phyloP scores from a whole-genome alignment of 2,113 vertebrate species.

The Zeus faber region DNA sequence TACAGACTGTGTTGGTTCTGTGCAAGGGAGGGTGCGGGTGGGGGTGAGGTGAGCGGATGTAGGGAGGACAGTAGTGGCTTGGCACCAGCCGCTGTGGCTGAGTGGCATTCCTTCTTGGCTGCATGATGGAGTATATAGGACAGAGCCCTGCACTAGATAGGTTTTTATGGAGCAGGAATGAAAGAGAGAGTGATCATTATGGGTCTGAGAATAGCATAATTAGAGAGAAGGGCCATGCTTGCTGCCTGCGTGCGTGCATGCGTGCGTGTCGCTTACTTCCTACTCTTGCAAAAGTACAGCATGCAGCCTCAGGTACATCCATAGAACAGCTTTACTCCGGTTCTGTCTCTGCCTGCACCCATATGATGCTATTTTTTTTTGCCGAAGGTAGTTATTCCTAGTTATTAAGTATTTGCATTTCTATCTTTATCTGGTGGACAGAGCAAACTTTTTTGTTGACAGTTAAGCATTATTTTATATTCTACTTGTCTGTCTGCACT shows the following conservation, averaged over 20 bases:
- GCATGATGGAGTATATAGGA: constrained; percentile 21
- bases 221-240: constrained; percentile 45
- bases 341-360: not conserved
- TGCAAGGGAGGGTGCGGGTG: constrained; percentile 40
- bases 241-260: not conserved
- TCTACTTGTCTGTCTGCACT: too few relatives aligned
- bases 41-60: constrained; percentile 60
- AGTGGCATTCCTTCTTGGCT: constrained; percentile 22
- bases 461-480: too few relatives aligned
- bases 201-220: constrained; percentile 67
- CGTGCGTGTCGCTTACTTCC: too few relatives aligned
- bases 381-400: too few relatives aligned
- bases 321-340: not conserved
- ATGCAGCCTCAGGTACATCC: not conserved
- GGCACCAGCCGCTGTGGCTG: constrained; percentile 31
- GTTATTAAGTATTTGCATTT: too few relatives aligned
- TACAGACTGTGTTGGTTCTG: constrained; percentile 43
- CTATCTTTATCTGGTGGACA: too few relatives aligned
- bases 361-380: not conserved
- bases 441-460: too few relatives aligned
- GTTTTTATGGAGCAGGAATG: constrained; percentile 62
- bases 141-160: constrained; percentile 22
- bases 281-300: too few relatives aligned
- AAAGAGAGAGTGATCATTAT: constrained; percentile 63
- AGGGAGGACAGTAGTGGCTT: constrained; percentile 56